These are phyloP conservation scores for Notiomystis cincta DNA, from an alignment of 2,113 vertebrate species.

Conservation along the genomic window DNA sequence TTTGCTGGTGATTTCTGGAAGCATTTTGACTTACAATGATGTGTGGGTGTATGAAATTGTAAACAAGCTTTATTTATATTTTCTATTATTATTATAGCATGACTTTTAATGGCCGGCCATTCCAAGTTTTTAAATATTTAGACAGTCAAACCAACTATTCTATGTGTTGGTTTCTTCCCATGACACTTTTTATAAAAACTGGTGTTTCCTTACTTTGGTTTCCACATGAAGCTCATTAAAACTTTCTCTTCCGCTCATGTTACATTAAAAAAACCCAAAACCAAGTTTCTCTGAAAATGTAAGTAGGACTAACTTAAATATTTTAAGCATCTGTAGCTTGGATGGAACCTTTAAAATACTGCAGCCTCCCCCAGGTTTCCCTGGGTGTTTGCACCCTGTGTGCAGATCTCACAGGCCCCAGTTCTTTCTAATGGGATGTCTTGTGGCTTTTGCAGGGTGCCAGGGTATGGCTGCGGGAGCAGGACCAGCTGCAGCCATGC, in stretches of 20 bases:
- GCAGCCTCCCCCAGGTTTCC: neutral
- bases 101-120: neutral
- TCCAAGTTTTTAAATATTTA: conserved; percentile 25
- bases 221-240: neutral
- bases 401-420: neutral
- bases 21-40: neutral
- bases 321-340: neutral
- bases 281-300: neutral
- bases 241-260: neutral
- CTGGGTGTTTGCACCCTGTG: neutral
- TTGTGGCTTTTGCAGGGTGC: conserved; percentile 75
- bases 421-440: neutral
- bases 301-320: neutral
- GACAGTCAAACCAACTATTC: neutral
- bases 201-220: neutral
- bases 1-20: neutral
- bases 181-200: neutral
- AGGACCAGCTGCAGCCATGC: conserved; percentile 82
- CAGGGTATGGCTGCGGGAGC: conserved; percentile 82
- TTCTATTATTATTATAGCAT: conserved; percentile 6
- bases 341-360: neutral
- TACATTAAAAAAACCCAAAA: neutral
- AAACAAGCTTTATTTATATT: conserved; percentile 37
- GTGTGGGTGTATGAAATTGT: neutral
- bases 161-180: neutral